Base-by-base conservation (phyloP, 2,888 invertebrate species). In the Melanotus villosus region DNA sequence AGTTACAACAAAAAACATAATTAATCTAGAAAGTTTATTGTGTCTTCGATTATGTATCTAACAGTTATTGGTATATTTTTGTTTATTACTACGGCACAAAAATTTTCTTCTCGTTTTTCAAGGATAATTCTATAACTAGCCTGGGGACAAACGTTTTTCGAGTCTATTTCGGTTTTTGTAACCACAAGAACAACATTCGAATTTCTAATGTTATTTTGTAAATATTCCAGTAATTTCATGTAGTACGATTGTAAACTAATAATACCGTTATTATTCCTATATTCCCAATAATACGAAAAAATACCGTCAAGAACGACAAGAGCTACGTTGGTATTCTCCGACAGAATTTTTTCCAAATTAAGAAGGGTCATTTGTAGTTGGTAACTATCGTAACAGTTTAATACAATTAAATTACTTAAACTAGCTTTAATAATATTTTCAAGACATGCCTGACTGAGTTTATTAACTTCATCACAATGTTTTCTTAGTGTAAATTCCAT, bases 221-320 rank as follows among this genome's bases (percentile, higher is more conserved):
- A 21, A n/a, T 9, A 32, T 7, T 21, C 9, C 9, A 72, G 16
- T 2, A 70, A 45, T 38, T 69, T 65, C n/a, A n/a, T 26, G 32
- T 52, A 32, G 10, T 70, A 72, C 5, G 26, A 16, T 9, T 72
- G 43, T 7, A 62, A 43, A 54, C 72, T 72, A 16, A 72, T 68
- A 47, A 68, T 50, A 12, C 68, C 67, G 18, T 60, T 52, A 16
- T 57, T 67, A 32, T 47, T 52, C 38, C 74, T 68, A 52, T 76
- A 74, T 50, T 57, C 76, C 86, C 88, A 89, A 77, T 88, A 89
- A 78, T 85, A 86, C 0, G 86, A 83, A n/a, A 84, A 82, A 30
- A 88, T 80, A 70, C 86, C 85, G 68, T 89, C 88, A 6, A 89
- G 75, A 4, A 85, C 83, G 23, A 89, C 66, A 1, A 89, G 73